Conservation (phyloP, 2,888 invertebrate species). For the Caenorhabditis sp. region DNA sequence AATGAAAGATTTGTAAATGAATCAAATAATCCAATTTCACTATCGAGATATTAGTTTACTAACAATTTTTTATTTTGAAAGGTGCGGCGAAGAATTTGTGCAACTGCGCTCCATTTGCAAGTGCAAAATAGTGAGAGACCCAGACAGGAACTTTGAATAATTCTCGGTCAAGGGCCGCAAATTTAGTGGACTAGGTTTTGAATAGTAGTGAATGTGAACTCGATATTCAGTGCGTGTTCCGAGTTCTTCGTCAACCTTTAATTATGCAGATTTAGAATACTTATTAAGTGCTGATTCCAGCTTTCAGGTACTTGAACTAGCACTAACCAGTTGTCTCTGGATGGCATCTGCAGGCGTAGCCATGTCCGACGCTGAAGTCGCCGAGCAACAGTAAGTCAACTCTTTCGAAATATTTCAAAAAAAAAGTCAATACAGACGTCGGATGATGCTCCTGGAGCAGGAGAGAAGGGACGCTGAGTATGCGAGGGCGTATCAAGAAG, state of each 20-base stretch:
- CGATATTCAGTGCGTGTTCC: too few species aligned
- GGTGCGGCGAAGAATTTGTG: too few species aligned
- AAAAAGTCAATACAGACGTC: constrained; percentile 19
- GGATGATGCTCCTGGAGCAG: background rate
- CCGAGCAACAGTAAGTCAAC: constrained; percentile 9
- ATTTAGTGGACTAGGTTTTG: background rate
- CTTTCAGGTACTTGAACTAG: constrained; percentile 9
- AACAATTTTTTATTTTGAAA: too few species aligned
- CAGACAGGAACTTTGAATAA: too few species aligned
- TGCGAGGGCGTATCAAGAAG: constrained; percentile 5
- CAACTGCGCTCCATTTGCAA: too few species aligned
- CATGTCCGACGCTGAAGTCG: background rate
- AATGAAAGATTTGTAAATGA: background rate
- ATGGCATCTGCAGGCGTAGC: background rate
- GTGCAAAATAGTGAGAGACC: too few species aligned
- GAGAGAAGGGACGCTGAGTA: constrained; percentile 15
- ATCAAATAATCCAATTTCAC: background rate
- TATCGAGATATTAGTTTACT: background rate
- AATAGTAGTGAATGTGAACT: too few species aligned
- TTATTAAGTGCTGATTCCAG: too few species aligned
- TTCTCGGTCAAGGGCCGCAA: background rate
- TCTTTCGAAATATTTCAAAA: constrained; percentile 11
- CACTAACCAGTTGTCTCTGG: background rate
- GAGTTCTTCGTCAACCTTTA: too few species aligned
- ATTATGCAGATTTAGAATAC: too few species aligned